Conservation (phyloP, 2,113 vertebrate species). For the Plecotus auritus region DNA sequence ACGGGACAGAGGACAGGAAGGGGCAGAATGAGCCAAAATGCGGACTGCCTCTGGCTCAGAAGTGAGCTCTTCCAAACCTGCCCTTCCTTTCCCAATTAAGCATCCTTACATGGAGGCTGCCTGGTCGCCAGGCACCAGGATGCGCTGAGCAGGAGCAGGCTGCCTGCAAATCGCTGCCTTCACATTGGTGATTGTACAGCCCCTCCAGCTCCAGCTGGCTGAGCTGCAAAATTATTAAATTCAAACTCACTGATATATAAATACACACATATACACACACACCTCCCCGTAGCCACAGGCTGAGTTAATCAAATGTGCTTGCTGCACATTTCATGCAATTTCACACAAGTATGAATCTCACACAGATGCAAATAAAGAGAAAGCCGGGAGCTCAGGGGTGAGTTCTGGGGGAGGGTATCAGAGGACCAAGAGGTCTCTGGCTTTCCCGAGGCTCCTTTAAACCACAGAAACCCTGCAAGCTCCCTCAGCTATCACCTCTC, state of each 20-base stretch:
- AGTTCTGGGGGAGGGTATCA: accelerated
- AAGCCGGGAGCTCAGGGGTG: neutral
- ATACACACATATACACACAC: no score
- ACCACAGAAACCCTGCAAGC: neutral
- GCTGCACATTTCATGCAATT: neutral
- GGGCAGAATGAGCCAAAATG: neutral
- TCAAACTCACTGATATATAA: neutral
- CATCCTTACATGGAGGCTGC: accelerated
- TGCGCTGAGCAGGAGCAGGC: neutral
- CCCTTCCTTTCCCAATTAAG: neutral
- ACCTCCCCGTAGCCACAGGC: neutral
- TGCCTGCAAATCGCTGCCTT: neutral
- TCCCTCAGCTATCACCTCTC: accelerated
- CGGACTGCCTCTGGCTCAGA: neutral
- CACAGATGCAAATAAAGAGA: neutral
- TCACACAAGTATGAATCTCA: conserved; percentile 9
- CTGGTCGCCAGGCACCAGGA: accelerated
- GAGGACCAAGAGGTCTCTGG: neutral
- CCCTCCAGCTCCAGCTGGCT: neutral
- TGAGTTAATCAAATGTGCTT: neutral
- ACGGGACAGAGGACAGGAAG: neutral
- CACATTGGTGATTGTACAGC: neutral
- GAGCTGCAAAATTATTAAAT: conserved; percentile 9
- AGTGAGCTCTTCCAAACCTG: neutral
- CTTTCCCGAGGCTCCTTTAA: neutral